Percentiles rank a stretch among this genome's conserved stretches.
Evolutionary conservation across 2,113 vertebrate genomes (phyloP).

Genomic region (Macrotus californicus): DNA sequence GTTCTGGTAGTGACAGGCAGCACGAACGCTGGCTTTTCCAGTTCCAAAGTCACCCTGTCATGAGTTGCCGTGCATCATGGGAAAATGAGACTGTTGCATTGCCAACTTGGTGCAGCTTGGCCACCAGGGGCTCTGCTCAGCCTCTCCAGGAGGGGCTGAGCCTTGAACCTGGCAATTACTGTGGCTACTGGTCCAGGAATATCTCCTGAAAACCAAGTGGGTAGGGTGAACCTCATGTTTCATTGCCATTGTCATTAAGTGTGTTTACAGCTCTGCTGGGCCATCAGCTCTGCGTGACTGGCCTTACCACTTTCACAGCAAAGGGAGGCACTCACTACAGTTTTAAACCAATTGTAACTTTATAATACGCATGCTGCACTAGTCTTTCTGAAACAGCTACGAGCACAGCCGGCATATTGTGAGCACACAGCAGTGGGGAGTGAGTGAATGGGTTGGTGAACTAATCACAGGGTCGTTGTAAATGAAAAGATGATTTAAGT

Average conservation of each 20-base stretch:
- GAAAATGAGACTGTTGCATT: not conserved
- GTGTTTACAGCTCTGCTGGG: not conserved
- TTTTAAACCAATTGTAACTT: not conserved
- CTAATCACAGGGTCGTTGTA: not conserved
- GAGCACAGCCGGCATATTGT: not conserved
- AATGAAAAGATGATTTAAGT: not conserved
- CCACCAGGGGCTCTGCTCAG: not conserved
- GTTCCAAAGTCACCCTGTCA: too few species aligned
- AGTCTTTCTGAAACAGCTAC: not conserved
- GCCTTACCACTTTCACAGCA: not conserved
- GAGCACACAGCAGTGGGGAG: not conserved
- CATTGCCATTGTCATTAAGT: not conserved
- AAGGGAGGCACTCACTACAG: not conserved
- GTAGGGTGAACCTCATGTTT: not conserved
- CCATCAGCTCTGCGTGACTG: not conserved
- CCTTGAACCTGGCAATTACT: not conserved
- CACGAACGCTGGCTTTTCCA: too few species aligned
- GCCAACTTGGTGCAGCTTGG: not conserved
- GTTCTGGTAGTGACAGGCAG: too few species aligned
- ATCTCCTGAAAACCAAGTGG: not conserved
- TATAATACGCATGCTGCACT: not conserved
- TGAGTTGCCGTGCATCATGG: not conserved
- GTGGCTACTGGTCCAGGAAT: not conserved
- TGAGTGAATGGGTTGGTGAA: constrained; percentile 2
- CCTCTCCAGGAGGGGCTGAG: not conserved